Conservation (phyloP, 2,113 vertebrate genomes). For the Spheniscus mendiculus region DNA sequence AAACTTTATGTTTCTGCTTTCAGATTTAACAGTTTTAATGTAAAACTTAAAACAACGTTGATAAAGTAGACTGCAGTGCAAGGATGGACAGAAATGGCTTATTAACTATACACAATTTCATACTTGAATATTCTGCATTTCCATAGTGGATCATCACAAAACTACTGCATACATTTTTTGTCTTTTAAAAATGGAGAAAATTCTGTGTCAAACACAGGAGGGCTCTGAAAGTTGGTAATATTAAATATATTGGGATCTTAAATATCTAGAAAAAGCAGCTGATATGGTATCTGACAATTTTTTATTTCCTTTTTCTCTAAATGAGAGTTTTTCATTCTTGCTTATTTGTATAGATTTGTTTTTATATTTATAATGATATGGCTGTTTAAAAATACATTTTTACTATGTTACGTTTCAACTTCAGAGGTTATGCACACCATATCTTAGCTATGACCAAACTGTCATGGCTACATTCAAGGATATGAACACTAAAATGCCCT, state of each 20-base stretch:
- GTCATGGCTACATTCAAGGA: not conserved
- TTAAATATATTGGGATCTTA: not conserved
- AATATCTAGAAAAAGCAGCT: not conserved
- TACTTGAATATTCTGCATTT: not conserved
- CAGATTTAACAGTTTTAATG: not conserved
- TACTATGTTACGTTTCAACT: not conserved
- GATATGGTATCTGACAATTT: not conserved
- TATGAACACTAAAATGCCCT: not conserved
- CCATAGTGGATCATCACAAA: not conserved
- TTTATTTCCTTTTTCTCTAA: not conserved
- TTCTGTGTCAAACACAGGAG: not conserved
- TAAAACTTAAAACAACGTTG: not conserved
- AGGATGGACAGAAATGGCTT: not conserved
- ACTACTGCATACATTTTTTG: not conserved
- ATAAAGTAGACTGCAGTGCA: not conserved
- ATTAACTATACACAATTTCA: not conserved
- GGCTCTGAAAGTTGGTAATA: not conserved
- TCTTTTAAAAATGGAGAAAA: not conserved
- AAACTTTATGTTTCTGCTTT: not conserved
- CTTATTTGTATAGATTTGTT: not conserved
- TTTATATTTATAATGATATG: not conserved
- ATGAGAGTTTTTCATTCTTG: not conserved
- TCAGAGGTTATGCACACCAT: not conserved
- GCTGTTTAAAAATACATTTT: not conserved
- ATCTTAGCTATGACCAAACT: not conserved